Conservation (phyloP, 2,113 vertebrate genomes). For the Nyctereutes procyonoides region DNA sequence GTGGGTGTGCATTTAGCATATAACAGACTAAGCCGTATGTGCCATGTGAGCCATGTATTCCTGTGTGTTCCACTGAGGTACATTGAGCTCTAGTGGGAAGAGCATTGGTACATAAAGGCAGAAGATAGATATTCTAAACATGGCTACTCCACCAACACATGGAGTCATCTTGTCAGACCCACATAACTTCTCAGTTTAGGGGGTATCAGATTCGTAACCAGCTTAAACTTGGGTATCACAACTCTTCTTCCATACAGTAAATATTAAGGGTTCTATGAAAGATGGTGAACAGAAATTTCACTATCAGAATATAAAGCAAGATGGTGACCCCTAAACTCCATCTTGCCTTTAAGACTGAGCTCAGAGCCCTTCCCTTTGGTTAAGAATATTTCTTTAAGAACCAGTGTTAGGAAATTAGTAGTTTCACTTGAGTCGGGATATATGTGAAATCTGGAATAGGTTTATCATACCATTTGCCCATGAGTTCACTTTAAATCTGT, state of each 20-base stretch:
- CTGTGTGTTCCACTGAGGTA: not conserved
- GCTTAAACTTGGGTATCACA: not conserved
- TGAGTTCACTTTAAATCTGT: not conserved
- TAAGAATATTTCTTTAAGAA: conserved; percentile 41
- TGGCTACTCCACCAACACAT: not conserved
- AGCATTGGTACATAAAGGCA: not conserved
- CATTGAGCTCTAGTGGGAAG: not conserved
- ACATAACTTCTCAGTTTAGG: not conserved
- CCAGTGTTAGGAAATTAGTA: not conserved
- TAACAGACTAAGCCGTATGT: not conserved
- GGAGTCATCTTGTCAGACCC: not conserved
- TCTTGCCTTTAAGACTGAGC: not conserved
- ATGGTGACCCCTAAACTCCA: not conserved
- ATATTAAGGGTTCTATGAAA: not conserved
- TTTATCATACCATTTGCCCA: not conserved
- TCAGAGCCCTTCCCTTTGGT: conserved; percentile 11
- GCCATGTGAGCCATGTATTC: not conserved
- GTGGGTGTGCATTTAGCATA: not conserved
- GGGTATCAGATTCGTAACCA: not conserved
- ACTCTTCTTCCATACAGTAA: conserved; percentile 17
- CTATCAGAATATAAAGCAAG: not conserved
- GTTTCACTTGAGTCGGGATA: not conserved
- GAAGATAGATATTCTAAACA: not conserved
- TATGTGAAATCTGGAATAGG: not conserved
- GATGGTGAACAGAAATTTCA: not conserved